These are phyloP conservation scores for Gnathonemus echidnorhynchus DNA, from an alignment of 2,113 vertebrate genomes.

Conservation along the genomic window DNA sequence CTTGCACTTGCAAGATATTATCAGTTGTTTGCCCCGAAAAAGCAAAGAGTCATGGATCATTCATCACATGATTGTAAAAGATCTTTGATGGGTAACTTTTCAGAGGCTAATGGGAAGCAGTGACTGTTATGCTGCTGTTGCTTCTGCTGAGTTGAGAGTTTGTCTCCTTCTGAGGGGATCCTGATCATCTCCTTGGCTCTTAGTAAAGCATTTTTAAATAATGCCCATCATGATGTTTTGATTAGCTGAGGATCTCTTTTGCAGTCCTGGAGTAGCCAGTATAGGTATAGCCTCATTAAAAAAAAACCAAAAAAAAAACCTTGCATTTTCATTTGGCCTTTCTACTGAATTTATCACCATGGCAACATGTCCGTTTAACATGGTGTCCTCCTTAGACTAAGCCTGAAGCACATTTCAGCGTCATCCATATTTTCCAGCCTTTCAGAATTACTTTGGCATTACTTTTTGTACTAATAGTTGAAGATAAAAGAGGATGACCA, in stretches of 20 bases:
- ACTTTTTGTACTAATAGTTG: background rate
- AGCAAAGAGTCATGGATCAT: background rate
- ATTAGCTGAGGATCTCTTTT: background rate
- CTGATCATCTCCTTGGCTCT: background rate
- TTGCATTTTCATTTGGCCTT: background rate
- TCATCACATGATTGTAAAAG: background rate
- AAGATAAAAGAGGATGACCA: background rate
- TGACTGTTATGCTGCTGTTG: background rate
- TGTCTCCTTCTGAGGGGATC: background rate
- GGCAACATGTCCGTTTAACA: background rate
- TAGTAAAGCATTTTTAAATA: background rate
- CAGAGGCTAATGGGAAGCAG: background rate
- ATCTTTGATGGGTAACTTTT: background rate
- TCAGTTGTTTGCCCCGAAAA: background rate
- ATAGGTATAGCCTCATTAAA: background rate
- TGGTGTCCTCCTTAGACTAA: background rate
- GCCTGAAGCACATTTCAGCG: background rate
- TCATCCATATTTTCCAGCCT: background rate
- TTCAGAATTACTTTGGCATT: background rate
- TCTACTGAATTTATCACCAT: conserved; percentile 3
- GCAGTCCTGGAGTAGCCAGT: background rate
- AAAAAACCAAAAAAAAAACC: background rate
- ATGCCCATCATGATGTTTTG: background rate
- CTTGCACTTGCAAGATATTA: background rate
- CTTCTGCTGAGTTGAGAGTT: background rate